Evolutionary conservation across 2,113 vertebrate genomes (phyloP), one percentile per base, ranked within the genome.

Genomic region (Hyaena hyaena): DNA sequence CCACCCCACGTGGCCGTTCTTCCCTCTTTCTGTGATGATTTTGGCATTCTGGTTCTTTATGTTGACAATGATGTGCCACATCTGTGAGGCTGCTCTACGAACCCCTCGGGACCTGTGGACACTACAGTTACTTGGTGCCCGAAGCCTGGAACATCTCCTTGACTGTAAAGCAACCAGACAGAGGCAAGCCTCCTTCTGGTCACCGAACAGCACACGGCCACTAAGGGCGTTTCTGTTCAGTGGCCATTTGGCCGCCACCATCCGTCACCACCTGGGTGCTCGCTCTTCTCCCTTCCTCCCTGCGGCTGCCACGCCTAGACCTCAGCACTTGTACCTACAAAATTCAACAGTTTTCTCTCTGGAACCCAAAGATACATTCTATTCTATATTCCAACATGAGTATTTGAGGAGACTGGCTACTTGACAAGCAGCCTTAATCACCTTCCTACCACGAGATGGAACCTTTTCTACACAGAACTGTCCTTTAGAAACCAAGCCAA

Each of bases 1-100:
- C 31, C 1, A 2, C 0, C n/a, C 4, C 10, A 5, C 0, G 0
- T 0, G 4, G 26, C 1, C 7, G 19, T 14, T 4, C 45, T 33
- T 9, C 65, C 58, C 58, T 31, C 73, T 77, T 31, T 33, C 45
- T 19, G 33, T 1, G 2, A 6, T 82, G 63, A 43, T 10, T 33
- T 14, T 4, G 4, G 28, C 28, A 24, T 74, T 74, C 66, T 24
- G 28, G 35, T 86, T 80, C 39, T 39, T 58, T 14, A 2, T 0
- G 0, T 3, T 68, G 39, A 69, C 61, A 53, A 19, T 0, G 23
- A 23, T 19, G 7, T 10, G 5, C 26, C 23, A 7, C 1, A 8
- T 33, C 90, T 84, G 39, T 50, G 12, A 9, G 28, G 16, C 4
- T 50, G 5, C 23, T 43, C 74, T 48, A 16, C 17, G 15, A 4